Evolutionary conservation across 2,113 vertebrate genomes (phyloP), one percentile per base, ranked within the genome.

Genomic region (Crotophaga sulcirostris): DNA sequence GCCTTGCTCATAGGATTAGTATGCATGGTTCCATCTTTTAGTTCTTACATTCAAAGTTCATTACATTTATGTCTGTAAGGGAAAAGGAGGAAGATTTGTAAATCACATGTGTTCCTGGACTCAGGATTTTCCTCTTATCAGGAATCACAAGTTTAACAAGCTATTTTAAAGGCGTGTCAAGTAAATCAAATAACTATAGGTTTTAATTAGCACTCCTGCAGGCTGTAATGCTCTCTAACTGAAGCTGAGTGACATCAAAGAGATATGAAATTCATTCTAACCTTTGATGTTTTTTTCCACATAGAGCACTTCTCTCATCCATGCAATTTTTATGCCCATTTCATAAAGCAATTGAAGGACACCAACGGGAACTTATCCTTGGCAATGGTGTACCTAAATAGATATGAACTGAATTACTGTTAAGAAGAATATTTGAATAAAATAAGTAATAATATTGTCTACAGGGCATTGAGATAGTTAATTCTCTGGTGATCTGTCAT

Each of bases 161-260:
- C 28, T 69, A 28, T 88, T 90, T 81, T 84, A 94, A 81, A 86
- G 47, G 26, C 21, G 34, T 23, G 42, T 63, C 29, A 77, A 91
- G 40, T 63, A 77, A 88, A 94, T 36, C 13, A 93, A 95, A 42
- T 51, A 91, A 63, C 42, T 58, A 68, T 42, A 33, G 15, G 25
- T 88, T 93, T 94, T 93, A 92, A 96, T 96, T 92, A 95, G 52
- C 90, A 81, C 60, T 84, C 33, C 72, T 85, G 47, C 42, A 94
- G 88, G 60, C 36, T 81, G 44, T 67, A 93, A 72, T 52, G 28
- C 4, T 84, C 45, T 44, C 34, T 87, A 92, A 52, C 72, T 93
- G 85, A 74, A 93, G 60, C 40, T 77, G 62, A 64, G 25, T 16
- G 49, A 92, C 83, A 94, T 93, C 88, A 87, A 93, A 96, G 67